Evolutionary conservation across 2,797 vertebrate genomes (phyloP), one percentile per base, ranked within the genome.

Genomic region (Sandelia bainsii): DNA sequence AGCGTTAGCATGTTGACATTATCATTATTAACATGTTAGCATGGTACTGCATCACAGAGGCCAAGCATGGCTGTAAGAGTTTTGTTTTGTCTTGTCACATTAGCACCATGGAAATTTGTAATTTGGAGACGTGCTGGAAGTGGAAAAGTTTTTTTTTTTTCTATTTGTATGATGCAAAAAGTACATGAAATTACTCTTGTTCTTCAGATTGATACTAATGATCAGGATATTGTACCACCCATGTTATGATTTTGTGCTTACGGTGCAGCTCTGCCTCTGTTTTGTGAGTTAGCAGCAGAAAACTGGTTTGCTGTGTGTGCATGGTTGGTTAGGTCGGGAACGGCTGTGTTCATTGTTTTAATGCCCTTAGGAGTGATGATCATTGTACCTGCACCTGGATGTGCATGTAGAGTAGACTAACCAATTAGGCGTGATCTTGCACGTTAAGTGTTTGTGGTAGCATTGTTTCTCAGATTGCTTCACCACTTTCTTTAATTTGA

Each of bases 81-180:
- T 6, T 16, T 20, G n/a, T 16, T 0, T 66, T n/a, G n/a, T n/a
- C n/a, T 62, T 66, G 3, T 16, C 48, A 53, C 51, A 25, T 45
- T 49, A 13, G n/a, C 20, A 20, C 17, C 25, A 0, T 46, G 29
- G 2, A 59, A 68, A 22, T 20, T 50, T 32, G 6, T 0, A 53
- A 19, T 60, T 0, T 45, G 2, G 34, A 42, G 11, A 44, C 10
- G 46, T 53, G 34, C 42, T 37, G 51, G 44, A 39, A 2, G 23
- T 17, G 3, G 42, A 37, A 59, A 0, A 1, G 1, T 12, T 17
- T 37, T 27, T 46, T 16, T 4, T n/a, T 58, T 40, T 63, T 22
- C 29, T 65, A 51, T 46, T 59, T 64, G 13, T 2, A 51, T 63
- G 78, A 84, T 85, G 85, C 83, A 87, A 81, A 82, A 86, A 80